Percentiles rank a stretch among this genome's conserved stretches.
Evolutionary conservation across 2,888 invertebrate species (phyloP).

Genomic region (Drymonia ruficornis): DNA sequence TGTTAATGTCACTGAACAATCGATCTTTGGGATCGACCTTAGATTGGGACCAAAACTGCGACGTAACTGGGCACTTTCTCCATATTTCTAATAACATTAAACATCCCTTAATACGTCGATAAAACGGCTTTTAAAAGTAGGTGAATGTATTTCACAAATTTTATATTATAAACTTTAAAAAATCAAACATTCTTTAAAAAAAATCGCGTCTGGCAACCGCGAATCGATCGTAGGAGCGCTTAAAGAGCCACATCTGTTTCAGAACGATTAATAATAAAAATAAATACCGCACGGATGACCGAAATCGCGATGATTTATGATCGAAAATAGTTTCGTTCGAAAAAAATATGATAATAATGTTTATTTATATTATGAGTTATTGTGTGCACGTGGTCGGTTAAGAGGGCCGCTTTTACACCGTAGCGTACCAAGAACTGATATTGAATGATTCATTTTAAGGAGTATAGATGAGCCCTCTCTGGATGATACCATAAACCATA

Average conservation of each 20-base stretch:
- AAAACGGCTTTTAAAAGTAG: too few relatives aligned
- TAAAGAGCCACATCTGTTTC: constrained; percentile 14
- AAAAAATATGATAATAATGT: constrained; percentile 13
- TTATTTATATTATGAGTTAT: constrained; percentile 25
- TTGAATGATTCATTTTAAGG: not conserved
- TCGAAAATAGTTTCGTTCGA: constrained; percentile 18
- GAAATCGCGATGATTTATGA: constrained; percentile 32
- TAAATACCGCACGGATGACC: constrained; percentile 23
- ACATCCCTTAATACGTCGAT: too few relatives aligned
- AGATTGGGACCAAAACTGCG: too few relatives aligned
- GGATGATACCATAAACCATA: too few relatives aligned
- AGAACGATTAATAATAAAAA: constrained; percentile 34
- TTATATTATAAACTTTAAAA: not conserved
- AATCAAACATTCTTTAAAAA: not conserved
- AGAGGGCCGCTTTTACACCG: constrained; percentile 22
- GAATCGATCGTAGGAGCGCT: not conserved
- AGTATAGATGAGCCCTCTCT: too few relatives aligned
- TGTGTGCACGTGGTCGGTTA: constrained; percentile 22
- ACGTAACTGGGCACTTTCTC: too few relatives aligned
- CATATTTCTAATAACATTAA: too few relatives aligned
- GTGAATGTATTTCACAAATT: too few relatives aligned
- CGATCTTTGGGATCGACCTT: too few relatives aligned
- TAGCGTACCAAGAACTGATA: constrained; percentile 8
- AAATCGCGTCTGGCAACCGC: constrained; percentile 11
- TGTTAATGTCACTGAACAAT: too few relatives aligned